Evolutionary conservation across 2,888 invertebrate genomes (phyloP).

Genomic region (Micropterix aruncella): DNA sequence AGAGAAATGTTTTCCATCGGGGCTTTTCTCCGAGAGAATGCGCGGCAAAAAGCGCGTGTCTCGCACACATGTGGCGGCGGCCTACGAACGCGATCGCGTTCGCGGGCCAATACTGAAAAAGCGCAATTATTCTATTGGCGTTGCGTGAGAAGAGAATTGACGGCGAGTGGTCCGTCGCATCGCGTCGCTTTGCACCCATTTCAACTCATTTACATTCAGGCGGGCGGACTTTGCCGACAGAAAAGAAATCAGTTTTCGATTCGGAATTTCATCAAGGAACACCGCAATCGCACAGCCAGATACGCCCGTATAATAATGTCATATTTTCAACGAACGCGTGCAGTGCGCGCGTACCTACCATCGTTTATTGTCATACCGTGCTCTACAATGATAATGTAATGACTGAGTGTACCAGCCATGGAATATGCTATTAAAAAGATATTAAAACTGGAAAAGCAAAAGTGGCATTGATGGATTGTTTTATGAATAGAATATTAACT

Average conservation of each 20-base stretch:
- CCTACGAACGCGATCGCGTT: conserved; percentile 4
- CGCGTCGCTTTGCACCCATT: conserved; percentile 13
- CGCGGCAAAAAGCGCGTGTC: conserved; percentile 25
- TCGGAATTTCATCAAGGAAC: no score
- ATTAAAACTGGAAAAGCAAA: no score
- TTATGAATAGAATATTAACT: no score
- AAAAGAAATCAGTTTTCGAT: conserved; percentile 3
- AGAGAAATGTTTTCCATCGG: conserved; percentile 39
- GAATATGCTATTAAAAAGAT: no score
- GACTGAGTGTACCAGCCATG: no score
- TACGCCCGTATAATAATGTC: no score
- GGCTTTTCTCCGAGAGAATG: conserved; percentile 43
- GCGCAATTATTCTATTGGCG: conserved; percentile 22
- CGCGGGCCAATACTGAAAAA: conserved; percentile 16
- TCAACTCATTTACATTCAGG: conserved; percentile 16
- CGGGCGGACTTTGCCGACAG: neutral
- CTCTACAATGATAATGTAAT: no score
- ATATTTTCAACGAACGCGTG: no score
- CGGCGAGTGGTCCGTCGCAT: conserved; percentile 17
- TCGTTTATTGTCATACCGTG: no score
- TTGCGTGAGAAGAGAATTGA: conserved; percentile 22
- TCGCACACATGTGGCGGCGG: neutral
- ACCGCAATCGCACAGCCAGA: no score
- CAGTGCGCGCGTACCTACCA: no score
- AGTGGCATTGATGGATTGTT: no score